phyloP scores from a whole-genome alignment of 2,797 vertebrate genomes.

The Garrulus glandarius region DNA sequence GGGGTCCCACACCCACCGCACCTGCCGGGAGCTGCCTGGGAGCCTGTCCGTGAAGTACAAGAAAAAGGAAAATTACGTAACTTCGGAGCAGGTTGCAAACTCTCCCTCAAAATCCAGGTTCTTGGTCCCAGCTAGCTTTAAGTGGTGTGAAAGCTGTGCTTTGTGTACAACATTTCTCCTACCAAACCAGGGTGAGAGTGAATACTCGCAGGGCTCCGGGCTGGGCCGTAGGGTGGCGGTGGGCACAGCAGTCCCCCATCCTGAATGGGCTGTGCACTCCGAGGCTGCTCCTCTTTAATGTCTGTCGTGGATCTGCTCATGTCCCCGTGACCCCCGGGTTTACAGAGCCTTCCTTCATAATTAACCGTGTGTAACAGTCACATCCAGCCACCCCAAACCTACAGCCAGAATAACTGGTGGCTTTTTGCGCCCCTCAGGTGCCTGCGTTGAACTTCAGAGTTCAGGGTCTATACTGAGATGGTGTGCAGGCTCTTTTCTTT shows the following conservation, averaged over 20 bases:
- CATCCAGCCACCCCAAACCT: neutral
- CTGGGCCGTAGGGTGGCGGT: accelerated
- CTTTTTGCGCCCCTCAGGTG: neutral
- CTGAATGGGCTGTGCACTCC: accelerated
- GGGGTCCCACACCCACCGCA: neutral
- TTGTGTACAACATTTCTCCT: neutral
- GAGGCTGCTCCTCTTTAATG: neutral
- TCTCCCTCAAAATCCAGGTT: neutral
- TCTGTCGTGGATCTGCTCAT: accelerated
- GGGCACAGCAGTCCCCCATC: neutral
- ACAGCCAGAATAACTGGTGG: neutral
- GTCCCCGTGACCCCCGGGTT: neutral
- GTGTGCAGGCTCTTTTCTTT: accelerated
- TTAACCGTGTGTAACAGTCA: accelerated
- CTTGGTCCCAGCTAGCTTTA: neutral
- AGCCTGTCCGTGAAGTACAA: neutral
- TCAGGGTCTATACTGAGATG: neutral
- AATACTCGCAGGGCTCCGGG: accelerated
- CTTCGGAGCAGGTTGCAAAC: neutral
- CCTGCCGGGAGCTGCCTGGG: neutral
- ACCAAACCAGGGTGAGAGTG: no score
- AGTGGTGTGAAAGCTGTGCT: neutral
- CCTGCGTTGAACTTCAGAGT: neutral
- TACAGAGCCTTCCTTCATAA: accelerated
- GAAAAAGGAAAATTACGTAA: neutral